These are phyloP conservation scores for Gallinago jamesoni DNA, from an alignment of 2,113 vertebrate species.

Conservation along the genomic window DNA sequence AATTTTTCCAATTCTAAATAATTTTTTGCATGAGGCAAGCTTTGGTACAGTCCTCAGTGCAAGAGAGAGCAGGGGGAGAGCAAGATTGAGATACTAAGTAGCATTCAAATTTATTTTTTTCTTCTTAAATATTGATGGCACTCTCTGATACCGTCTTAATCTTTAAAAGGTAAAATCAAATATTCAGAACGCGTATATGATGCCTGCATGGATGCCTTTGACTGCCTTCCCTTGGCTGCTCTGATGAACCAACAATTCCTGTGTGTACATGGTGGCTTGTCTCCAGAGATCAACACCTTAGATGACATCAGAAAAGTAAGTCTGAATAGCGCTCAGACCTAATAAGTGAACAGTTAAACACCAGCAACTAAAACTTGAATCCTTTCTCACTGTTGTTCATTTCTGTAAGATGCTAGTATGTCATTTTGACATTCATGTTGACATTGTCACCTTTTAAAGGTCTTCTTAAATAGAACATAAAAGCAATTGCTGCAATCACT, in stretches of 20 bases:
- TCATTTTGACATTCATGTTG: background rate
- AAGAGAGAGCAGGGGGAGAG: background rate
- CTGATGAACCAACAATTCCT: conserved; percentile 99
- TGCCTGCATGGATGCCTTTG: conserved; percentile 98
- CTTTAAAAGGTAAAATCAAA: conserved; percentile 96
- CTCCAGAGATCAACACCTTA: conserved; percentile 97
- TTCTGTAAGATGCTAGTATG: background rate
- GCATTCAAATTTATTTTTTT: background rate
- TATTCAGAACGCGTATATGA: conserved; percentile 98
- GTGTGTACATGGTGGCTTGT: conserved; percentile 96
- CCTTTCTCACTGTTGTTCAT: background rate
- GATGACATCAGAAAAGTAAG: conserved; percentile 99
- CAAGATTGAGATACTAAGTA: background rate
- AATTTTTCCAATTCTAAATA: background rate
- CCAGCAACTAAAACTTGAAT: background rate
- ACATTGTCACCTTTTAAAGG: background rate
- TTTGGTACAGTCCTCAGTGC: background rate
- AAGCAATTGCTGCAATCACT: background rate
- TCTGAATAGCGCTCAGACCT: conserved; percentile 26
- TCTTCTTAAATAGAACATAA: background rate
- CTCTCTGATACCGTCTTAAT: conserved; percentile 17
- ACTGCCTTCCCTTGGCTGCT: conserved; percentile 97
- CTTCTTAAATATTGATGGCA: background rate
- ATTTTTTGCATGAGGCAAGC: background rate
- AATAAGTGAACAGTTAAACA: background rate